phyloP scores from a whole-genome alignment of 2,888 invertebrate species.

The Leptopilina drosophilae region DNA sequence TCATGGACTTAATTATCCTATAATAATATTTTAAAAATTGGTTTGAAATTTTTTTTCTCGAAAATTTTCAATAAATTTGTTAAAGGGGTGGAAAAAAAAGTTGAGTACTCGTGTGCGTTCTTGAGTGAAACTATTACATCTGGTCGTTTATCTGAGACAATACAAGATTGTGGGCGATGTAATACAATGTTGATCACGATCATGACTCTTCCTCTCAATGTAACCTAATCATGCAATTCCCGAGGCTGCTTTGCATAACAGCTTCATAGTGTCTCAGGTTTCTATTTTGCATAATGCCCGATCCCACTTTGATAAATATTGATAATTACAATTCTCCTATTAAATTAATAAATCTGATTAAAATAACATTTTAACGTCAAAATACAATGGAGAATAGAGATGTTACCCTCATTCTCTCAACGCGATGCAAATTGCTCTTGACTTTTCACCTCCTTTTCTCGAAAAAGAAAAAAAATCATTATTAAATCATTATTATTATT shows the following conservation, averaged over 20 bases:
- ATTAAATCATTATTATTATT: too few species aligned
- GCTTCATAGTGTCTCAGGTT: slow-evolving; percentile 21
- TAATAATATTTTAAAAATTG: too few species aligned
- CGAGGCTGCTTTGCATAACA: slow-evolving; percentile 24
- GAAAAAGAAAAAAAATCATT: too few species aligned
- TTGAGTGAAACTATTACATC: slow-evolving; percentile 5
- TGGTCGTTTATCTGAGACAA: slow-evolving; percentile 23
- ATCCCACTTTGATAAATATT: slow-evolving; percentile 2
- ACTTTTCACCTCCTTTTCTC: neutral
- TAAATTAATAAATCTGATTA: slow-evolving; percentile 1
- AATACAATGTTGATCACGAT: slow-evolving; percentile 32
- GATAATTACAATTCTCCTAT: slow-evolving; percentile 1
- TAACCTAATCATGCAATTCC: slow-evolving; percentile 36
- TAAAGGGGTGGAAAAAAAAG: neutral
- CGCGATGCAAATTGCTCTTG: neutral
- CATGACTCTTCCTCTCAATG: slow-evolving; percentile 14
- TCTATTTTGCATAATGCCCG: slow-evolving; percentile 24
- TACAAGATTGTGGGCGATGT: slow-evolving; percentile 34
- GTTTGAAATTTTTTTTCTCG: too few species aligned
- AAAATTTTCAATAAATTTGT: too few species aligned
- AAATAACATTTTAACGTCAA: neutral
- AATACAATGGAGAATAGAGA: slow-evolving; percentile 3
- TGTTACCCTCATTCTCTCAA: neutral
- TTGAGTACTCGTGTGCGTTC: neutral
- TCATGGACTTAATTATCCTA: too few species aligned